Conservation (phyloP, 2,797 vertebrate species). For the Kryptopterus vitreolus region DNA sequence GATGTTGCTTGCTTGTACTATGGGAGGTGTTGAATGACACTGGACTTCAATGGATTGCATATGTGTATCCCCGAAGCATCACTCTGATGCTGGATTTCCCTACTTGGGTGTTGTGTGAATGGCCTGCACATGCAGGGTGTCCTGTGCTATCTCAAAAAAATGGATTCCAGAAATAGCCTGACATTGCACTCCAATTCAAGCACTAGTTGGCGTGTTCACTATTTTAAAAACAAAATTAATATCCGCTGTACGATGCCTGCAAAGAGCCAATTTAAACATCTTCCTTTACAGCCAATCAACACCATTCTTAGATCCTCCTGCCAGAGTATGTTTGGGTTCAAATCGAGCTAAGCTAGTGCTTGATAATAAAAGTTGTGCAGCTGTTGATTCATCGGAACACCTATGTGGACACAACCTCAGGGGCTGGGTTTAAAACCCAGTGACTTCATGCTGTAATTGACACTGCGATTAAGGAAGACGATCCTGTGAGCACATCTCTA, state of each 20-base stretch:
- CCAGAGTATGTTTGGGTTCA: neutral
- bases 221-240: neutral
- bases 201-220: neutral
- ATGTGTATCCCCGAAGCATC: constrained; percentile 27
- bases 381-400: neutral
- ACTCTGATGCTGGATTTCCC: neutral
- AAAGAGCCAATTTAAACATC: neutral
- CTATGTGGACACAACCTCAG: neutral
- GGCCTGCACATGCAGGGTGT: constrained; percentile 52
- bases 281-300: neutral
- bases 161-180: constrained; percentile 18
- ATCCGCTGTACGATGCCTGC: neutral
- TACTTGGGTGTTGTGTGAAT: constrained; percentile 47
- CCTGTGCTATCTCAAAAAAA: constrained; percentile 25
- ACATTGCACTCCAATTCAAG: neutral
- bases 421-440: neutral
- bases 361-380: neutral
- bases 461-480: neutral
- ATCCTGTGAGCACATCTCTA: neutral
- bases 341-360: neutral
- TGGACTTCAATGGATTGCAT: constrained; percentile 54
- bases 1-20: constrained; percentile 34
- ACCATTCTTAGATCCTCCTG: neutral
- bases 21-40: constrained; percentile 43
- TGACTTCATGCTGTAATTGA: constrained; percentile 3